phyloP scores from a whole-genome alignment of 2,797 vertebrate genomes.

The Thamnophis elegans region DNA sequence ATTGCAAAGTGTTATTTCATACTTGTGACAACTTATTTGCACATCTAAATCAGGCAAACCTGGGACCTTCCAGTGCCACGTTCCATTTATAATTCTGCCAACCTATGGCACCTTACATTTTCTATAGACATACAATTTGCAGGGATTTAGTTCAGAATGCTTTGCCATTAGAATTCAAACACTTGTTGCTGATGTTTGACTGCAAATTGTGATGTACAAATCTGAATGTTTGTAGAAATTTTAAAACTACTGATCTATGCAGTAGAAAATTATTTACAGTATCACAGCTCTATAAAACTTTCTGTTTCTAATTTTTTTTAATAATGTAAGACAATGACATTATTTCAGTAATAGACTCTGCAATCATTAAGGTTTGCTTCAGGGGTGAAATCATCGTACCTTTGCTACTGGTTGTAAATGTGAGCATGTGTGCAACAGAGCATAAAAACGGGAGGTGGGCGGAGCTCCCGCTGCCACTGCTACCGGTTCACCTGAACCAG shows the following conservation, averaged over 20 bases:
- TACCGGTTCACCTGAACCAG: too few relatives aligned
- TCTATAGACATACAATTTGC: background rate
- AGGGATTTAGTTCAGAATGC: background rate
- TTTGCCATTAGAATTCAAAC: background rate
- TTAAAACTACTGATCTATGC: background rate
- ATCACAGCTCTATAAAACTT: background rate
- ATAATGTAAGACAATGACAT: background rate
- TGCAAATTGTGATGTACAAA: background rate
- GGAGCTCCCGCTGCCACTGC: too few relatives aligned
- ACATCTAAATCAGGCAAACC: background rate
- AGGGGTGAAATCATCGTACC: too few relatives aligned
- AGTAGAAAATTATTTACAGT: background rate
- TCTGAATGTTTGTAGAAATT: background rate
- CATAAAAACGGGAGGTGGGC: too few relatives aligned
- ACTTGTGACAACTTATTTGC: background rate
- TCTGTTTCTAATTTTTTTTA: background rate
- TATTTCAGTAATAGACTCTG: background rate
- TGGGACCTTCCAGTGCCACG: background rate
- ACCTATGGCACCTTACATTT: too few relatives aligned
- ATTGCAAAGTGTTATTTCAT: background rate
- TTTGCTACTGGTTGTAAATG: too few relatives aligned
- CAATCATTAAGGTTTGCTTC: background rate
- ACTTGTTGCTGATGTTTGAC: background rate
- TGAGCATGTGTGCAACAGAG: too few relatives aligned
- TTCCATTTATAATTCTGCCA: background rate